Base-by-base conservation (phyloP, 2,113 vertebrate genomes). In the Cryptotis parvus region DNA sequence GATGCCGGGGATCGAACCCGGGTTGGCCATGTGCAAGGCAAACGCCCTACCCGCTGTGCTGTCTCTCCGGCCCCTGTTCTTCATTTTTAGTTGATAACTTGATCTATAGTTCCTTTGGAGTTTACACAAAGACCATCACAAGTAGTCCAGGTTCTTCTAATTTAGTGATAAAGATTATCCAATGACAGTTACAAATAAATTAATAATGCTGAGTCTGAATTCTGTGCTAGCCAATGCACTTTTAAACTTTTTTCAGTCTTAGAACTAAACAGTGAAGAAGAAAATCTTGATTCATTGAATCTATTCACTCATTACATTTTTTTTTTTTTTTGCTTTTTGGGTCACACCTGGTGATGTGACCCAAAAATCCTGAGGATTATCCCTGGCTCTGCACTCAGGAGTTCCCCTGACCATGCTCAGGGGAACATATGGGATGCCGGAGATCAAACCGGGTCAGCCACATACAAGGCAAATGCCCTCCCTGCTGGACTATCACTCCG, bases 111-210 rank as follows among this genome's bases (percentile, higher is more conserved):
- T 81, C 63, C 61, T 41, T 89, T 8, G 90, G 49, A 84, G 41
- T 91, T 91, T 77, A 79, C 2, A 3, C 86, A 75, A 83, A 82
- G 5, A 33, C 33, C 68, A 76, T 22, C 24, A 65, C 18, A 91
- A 3, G 33, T 84, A 83, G 81, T 91, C 33, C 61, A 84, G 15
- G 39, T 89, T 94, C 82, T 81, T 94, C 91, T 69, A 89, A 86
- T 80, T 79, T 84, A 70, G 83, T 84, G 22, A 78, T 92, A 61
- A 79, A 89, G 93, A 69, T 75, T 68, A 27, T 20, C 29, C 66
- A 70, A 49, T 75, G 33, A 41, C 6, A 69, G 22, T 18, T 41
- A 58, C 1, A 74, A 29, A 65, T 31, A 29, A 24, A 65, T 61
- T 61, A 61, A 61, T 88, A 26, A 0, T 81, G 68, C 10, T 75